Evolutionary conservation across 2,888 invertebrate genomes (phyloP).

Genomic region (Vanessa cardui): DNA sequence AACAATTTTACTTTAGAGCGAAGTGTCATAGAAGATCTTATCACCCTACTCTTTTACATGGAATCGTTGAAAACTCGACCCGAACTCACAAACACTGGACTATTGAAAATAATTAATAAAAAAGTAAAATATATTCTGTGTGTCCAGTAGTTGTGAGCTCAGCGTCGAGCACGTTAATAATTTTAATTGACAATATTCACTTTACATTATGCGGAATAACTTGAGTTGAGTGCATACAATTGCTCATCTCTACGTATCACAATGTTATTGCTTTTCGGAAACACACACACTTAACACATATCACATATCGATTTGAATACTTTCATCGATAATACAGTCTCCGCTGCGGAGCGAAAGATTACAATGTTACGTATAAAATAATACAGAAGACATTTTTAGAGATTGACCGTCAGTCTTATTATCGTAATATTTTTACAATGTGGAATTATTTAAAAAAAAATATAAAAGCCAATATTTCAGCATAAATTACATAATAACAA

Average conservation of each 20-base stretch:
- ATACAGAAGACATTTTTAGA: constrained; percentile 43
- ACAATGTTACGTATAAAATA: constrained; percentile 33
- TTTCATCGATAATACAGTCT: constrained; percentile 48
- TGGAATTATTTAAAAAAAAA: constrained; percentile 33
- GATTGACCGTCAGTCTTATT: constrained; percentile 44
- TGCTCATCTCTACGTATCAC: constrained; percentile 72
- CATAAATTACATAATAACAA: constrained; percentile 75
- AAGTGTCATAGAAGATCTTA: constrained; percentile 39
- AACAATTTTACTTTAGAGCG: constrained; percentile 35
- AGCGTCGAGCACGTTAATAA: constrained; percentile 46
- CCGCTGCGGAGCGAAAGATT: constrained; percentile 18
- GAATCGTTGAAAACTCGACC: constrained; percentile 40
- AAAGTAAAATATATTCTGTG: background rate
- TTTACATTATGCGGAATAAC: constrained; percentile 58
- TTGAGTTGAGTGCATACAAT: constrained; percentile 61
- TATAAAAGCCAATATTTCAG: constrained; percentile 67
- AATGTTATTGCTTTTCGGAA: constrained; percentile 79
- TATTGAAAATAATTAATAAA: constrained; percentile 3
- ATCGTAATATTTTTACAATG: constrained; percentile 38
- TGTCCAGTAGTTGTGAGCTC: constrained; percentile 47
- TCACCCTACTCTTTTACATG: constrained; percentile 37
- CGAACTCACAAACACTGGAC: constrained; percentile 43
- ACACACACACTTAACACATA: constrained; percentile 71
- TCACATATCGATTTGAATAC: constrained; percentile 77
- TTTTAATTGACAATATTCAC: constrained; percentile 76